phyloP scores from a whole-genome alignment of 2,888 invertebrate genomes.

The Rhyacophila evoluta region DNA sequence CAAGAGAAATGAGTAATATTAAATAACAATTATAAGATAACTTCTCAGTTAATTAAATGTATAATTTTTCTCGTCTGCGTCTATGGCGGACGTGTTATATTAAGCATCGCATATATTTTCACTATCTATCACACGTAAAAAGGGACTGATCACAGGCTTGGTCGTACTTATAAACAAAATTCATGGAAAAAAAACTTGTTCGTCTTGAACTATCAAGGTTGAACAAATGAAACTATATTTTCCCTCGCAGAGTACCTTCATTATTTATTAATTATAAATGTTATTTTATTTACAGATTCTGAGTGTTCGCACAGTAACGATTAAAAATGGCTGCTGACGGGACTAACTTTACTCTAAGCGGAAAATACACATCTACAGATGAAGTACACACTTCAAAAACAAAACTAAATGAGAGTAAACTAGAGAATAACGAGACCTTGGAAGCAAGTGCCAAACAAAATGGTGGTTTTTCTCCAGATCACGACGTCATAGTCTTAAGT shows the following conservation, averaged over 20 bases:
- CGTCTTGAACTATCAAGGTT: too few species aligned
- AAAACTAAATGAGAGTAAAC: not conserved
- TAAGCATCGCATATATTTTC: too few species aligned
- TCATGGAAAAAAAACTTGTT: not conserved
- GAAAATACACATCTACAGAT: not conserved
- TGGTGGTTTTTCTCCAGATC: not conserved
- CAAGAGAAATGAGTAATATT: too few species aligned
- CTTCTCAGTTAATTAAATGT: too few species aligned
- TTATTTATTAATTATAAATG: too few species aligned
- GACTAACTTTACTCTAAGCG: not conserved
- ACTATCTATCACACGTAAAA: too few species aligned
- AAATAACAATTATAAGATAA: too few species aligned
- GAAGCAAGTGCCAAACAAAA: not conserved
- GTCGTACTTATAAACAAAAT: slow-evolving; percentile 16
- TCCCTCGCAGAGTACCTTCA: not conserved
- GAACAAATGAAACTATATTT: not conserved
- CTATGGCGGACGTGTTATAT: too few species aligned
- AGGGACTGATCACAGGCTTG: too few species aligned
- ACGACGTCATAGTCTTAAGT: not conserved
- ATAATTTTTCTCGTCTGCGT: too few species aligned
- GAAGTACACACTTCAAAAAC: not conserved
- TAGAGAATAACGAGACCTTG: not conserved
- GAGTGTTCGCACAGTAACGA: not conserved
- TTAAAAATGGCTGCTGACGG: slow-evolving; percentile 1
- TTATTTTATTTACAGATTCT: not conserved